phyloP scores from a whole-genome alignment of 2,113 vertebrate genomes.

The Aspidoscelis tigris region DNA sequence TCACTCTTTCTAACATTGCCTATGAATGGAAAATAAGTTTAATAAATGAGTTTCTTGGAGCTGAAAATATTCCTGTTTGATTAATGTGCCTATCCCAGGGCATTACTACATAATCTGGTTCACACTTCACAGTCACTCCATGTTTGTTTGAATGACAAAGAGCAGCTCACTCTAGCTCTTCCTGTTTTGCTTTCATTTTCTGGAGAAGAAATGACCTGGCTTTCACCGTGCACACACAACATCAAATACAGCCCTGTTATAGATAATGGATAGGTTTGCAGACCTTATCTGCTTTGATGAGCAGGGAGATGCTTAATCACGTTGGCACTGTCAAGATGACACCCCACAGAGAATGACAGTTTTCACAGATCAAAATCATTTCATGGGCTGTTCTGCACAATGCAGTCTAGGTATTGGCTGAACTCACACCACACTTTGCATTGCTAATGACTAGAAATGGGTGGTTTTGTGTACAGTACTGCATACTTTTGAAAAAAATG shows the following conservation, averaged over 20 bases:
- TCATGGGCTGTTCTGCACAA: background rate
- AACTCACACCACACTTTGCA: background rate
- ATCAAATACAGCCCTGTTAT: background rate
- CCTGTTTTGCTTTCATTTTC: conserved; percentile 1
- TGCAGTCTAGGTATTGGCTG: background rate
- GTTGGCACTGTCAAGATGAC: background rate
- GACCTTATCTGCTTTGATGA: conserved; percentile 7
- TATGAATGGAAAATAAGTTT: conserved; percentile 5
- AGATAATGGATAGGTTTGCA: background rate
- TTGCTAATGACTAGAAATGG: background rate
- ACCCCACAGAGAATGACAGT: background rate
- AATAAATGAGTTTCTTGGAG: background rate
- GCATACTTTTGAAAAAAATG: too few species aligned
- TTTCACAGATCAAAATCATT: background rate
- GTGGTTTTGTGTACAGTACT: background rate
- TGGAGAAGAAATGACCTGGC: background rate
- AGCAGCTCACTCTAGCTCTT: background rate
- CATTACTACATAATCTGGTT: conserved; percentile 14
- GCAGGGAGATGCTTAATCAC: background rate
- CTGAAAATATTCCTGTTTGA: background rate
- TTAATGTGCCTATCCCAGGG: conserved; percentile 8
- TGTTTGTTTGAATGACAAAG: background rate
- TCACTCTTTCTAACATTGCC: background rate
- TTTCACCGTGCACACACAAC: background rate
- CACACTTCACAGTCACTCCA: background rate